A percentile compares a stretch with the other conserved stretches of the same genome.
phyloP scores from a whole-genome alignment of 2,113 vertebrate genomes.

The Corydoras sp. region DNA sequence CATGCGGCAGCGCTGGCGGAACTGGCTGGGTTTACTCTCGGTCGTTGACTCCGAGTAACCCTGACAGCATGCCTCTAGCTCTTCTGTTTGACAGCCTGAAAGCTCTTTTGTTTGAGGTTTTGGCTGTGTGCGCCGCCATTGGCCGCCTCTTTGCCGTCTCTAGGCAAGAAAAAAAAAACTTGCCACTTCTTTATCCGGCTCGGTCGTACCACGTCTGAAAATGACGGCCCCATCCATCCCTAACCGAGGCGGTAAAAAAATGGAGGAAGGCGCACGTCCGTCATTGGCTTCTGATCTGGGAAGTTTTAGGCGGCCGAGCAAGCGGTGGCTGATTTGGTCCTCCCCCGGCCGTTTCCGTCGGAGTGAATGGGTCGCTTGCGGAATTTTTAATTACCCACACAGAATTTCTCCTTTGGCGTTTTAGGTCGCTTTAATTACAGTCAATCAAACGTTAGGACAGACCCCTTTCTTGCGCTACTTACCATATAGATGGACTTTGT shows the following conservation, averaged over 20 bases:
- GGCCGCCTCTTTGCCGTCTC: neutral
- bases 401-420: no score
- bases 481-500: no score
- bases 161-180: neutral
- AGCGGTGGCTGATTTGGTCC: no score
- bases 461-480: no score
- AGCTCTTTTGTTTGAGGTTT: neutral
- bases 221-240: neutral
- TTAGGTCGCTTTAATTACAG: no score
- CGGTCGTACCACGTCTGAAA: neutral
- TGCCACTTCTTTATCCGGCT: slow-evolving; percentile 48
- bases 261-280: neutral
- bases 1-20: neutral
- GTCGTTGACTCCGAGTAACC: neutral
- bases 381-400: no score
- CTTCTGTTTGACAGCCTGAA: neutral
- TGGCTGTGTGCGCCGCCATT: neutral
- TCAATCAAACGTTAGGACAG: no score
- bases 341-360: no score
- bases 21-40: neutral
- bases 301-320: no score
- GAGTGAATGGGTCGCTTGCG: no score
- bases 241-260: slow-evolving; percentile 19
- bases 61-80: neutral
- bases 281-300: no score